Conservation (phyloP, 2,113 vertebrate species). For the Calypte anna region DNA sequence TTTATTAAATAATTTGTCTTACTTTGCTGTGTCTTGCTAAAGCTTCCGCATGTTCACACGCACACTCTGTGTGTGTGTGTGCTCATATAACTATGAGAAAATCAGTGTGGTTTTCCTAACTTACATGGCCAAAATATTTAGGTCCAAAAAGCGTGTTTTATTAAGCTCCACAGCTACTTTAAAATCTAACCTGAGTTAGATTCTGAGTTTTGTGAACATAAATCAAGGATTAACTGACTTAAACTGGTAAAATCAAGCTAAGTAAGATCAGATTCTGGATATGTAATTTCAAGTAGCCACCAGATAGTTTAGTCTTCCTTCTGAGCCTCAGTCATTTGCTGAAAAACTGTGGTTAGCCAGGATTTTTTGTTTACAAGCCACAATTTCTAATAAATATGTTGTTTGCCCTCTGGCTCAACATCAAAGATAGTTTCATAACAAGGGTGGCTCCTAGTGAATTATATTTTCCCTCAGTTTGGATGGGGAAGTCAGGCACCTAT, state of each 20-base stretch:
- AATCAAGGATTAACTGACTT: not conserved
- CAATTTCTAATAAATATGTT: constrained; percentile 17
- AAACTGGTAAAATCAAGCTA: not conserved
- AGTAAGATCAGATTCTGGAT: not conserved
- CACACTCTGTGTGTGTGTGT: accelerated
- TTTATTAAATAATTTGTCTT: not conserved
- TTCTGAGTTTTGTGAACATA: not conserved
- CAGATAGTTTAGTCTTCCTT: not conserved
- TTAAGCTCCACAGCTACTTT: not conserved
- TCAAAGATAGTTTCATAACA: not conserved
- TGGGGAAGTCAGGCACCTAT: not conserved
- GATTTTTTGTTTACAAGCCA: constrained; percentile 35
- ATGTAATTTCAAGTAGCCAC: not conserved
- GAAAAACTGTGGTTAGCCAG: not conserved
- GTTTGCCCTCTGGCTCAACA: not conserved
- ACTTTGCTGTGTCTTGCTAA: not conserved
- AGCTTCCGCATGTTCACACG: accelerated
- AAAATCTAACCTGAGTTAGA: not conserved
- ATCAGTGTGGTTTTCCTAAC: not conserved
- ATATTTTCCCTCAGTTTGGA: not conserved
- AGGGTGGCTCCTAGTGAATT: constrained; percentile 18
- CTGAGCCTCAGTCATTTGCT: not conserved
- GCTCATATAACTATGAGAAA: not conserved
- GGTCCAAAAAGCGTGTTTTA: not conserved
- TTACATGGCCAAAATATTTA: not conserved